Evolutionary conservation across 2,113 vertebrate genomes (phyloP).

Genomic region (Elgaria multicarinata): DNA sequence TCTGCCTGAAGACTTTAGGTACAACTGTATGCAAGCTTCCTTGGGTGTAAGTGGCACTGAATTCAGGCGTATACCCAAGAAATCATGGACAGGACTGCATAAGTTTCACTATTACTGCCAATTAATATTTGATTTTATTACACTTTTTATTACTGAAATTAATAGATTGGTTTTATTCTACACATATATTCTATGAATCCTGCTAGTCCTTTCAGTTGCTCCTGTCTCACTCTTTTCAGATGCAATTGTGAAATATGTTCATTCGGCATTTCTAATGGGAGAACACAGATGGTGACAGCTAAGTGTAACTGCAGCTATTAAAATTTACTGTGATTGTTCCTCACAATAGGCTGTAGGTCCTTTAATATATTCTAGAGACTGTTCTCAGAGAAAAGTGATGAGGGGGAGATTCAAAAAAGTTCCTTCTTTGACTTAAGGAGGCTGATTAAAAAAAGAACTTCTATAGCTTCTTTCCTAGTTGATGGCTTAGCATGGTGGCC

Average conservation of each 20-base stretch:
- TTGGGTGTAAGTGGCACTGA: neutral
- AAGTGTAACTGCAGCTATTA: constrained; percentile 69
- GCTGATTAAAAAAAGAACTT: neutral
- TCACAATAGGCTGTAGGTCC: constrained; percentile 58
- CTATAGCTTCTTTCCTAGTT: neutral
- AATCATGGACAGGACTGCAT: neutral
- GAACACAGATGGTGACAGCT: constrained; percentile 74
- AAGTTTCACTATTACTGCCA: neutral
- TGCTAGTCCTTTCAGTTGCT: constrained; percentile 7
- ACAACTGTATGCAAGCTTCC: neutral
- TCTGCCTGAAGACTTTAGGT: neutral
- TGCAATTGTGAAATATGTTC: constrained; percentile 62
- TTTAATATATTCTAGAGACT: constrained; percentile 53
- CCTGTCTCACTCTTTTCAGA: constrained; percentile 47
- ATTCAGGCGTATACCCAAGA: neutral
- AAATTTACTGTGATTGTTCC: constrained; percentile 71
- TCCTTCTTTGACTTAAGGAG: constrained; percentile 14
- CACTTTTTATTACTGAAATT: too few species aligned
- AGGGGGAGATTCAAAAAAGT: neutral
- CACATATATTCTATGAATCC: neutral
- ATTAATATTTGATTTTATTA: constrained; percentile 1
- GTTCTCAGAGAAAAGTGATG: constrained; percentile 10
- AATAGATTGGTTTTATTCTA: too few species aligned
- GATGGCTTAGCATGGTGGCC: neutral
- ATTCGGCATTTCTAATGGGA: constrained; percentile 69